These are phyloP conservation scores for Aptenodytes forsteri DNA, from an alignment of 2,113 vertebrate genomes.

Conservation along the genomic window DNA sequence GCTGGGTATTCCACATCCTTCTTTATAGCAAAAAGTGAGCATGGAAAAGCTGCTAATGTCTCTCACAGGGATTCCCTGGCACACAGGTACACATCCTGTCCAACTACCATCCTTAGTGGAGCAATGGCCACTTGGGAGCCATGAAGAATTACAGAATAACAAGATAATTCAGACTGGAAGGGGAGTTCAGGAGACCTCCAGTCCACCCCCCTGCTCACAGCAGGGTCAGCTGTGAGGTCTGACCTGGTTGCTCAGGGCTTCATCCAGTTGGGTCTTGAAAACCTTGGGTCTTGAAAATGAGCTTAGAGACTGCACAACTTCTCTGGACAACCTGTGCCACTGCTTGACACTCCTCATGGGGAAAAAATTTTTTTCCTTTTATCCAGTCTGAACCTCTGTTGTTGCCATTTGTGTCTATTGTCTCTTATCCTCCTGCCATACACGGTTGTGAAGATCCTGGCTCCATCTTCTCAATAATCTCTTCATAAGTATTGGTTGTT, in stretches of 20 bases:
- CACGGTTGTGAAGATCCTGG: background rate
- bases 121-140: background rate
- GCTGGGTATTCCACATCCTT: background rate
- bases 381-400: background rate
- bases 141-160: background rate
- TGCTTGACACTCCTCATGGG: background rate
- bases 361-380: background rate
- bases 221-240: too few relatives aligned
- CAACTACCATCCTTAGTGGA: background rate
- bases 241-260: too few relatives aligned
- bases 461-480: background rate
- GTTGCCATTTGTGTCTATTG: background rate
- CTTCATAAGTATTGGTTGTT: background rate
- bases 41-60: background rate
- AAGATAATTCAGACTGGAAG: background rate
- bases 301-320: too few relatives aligned
- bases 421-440: background rate
- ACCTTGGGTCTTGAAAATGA: too few relatives aligned
- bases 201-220: background rate
- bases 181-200: background rate
- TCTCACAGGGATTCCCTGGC: background rate
- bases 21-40: background rate
- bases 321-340: too few relatives aligned
- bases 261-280: too few relatives aligned
- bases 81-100: background rate